phyloP scores from a whole-genome alignment of 2,888 invertebrate species.

The Cantharis nigra region DNA sequence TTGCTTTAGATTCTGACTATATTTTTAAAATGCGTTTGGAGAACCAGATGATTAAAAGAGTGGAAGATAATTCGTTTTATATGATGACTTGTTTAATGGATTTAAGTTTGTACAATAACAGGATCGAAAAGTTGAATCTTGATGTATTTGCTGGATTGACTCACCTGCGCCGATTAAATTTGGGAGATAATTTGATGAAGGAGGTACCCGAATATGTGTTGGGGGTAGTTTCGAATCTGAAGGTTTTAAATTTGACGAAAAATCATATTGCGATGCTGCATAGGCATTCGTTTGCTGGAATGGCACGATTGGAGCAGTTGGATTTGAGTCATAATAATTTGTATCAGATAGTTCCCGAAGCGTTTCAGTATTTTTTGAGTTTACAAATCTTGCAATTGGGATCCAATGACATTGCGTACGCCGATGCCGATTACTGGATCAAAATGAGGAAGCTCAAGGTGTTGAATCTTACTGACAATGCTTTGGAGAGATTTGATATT shows the following conservation, averaged over 20 bases:
- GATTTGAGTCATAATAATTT: slow-evolving; percentile 34
- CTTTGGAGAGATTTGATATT: slow-evolving; percentile 33
- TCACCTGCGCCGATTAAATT: slow-evolving; percentile 33
- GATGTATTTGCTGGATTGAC: slow-evolving; percentile 32
- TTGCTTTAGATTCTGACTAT: slow-evolving; percentile 39
- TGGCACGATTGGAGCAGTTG: slow-evolving; percentile 29
- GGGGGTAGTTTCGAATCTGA: slow-evolving; percentile 16
- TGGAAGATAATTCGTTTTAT: slow-evolving; percentile 43
- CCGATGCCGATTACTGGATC: slow-evolving; percentile 36
- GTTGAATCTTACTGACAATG: slow-evolving; percentile 32
- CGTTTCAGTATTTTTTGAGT: slow-evolving; percentile 24
- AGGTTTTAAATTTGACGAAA: slow-evolving; percentile 30
- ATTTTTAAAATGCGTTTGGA: slow-evolving; percentile 39
- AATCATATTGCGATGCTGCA: slow-evolving; percentile 31
- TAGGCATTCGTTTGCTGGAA: slow-evolving; percentile 25
- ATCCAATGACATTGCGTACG: slow-evolving; percentile 34
- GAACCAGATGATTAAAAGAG: slow-evolving; percentile 36
- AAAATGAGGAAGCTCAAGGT: slow-evolving; percentile 28
- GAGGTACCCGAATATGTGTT: slow-evolving; percentile 32
- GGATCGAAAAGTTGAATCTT: slow-evolving; percentile 33
- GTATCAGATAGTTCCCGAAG: slow-evolving; percentile 12
- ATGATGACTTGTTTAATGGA: slow-evolving; percentile 41
- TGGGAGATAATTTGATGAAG: slow-evolving; percentile 34
- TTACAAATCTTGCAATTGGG: slow-evolving; percentile 37
- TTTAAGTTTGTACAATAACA: slow-evolving; percentile 42